Conservation (phyloP, 1,140 invertebrate species). For the Thaumetopoea pityocampa region DNA sequence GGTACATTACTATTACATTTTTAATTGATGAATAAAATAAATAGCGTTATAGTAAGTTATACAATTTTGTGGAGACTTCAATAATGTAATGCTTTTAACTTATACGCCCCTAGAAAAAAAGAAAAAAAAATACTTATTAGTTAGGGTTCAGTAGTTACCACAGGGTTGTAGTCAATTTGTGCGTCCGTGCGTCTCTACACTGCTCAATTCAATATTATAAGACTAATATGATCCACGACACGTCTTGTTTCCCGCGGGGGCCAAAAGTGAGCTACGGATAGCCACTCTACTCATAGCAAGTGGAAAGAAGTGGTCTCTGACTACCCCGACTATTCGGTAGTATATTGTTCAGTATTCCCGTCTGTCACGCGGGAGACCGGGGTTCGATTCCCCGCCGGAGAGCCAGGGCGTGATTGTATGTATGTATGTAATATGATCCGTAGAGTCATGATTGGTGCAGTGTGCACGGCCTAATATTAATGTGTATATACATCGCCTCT, state of each 20-base stretch:
- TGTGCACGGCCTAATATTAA: conserved; percentile 52
- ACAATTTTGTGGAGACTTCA: conserved; percentile 69
- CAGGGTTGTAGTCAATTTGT: conserved; percentile 66
- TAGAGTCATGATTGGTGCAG: conserved; percentile 41
- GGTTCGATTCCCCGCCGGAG: too few relatives aligned
- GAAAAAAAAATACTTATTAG: conserved; percentile 56
- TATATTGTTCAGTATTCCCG: too few relatives aligned
- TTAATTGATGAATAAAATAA: conserved; percentile 50
- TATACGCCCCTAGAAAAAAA: conserved; percentile 60
- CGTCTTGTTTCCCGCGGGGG: too few relatives aligned
- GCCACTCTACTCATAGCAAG: too few relatives aligned
- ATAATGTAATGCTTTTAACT: conserved; percentile 64
- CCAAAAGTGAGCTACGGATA: too few relatives aligned
- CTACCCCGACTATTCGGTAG: too few relatives aligned
- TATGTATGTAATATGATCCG: too few relatives aligned
- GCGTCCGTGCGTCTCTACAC: conserved; percentile 63
- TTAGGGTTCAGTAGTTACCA: conserved; percentile 63
- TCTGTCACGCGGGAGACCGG: too few relatives aligned
- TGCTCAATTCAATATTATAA: conserved; percentile 70
- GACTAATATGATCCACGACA: conserved; percentile 45
- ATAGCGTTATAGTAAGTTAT: conserved; percentile 62
- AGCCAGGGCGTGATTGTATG: too few relatives aligned
- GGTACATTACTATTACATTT: conserved; percentile 49
- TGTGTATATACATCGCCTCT: conserved; percentile 36
- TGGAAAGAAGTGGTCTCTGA: too few relatives aligned